Evolutionary conservation across 2,797 vertebrate species (phyloP).

Genomic region (Sebastes kiyomatsui): DNA sequence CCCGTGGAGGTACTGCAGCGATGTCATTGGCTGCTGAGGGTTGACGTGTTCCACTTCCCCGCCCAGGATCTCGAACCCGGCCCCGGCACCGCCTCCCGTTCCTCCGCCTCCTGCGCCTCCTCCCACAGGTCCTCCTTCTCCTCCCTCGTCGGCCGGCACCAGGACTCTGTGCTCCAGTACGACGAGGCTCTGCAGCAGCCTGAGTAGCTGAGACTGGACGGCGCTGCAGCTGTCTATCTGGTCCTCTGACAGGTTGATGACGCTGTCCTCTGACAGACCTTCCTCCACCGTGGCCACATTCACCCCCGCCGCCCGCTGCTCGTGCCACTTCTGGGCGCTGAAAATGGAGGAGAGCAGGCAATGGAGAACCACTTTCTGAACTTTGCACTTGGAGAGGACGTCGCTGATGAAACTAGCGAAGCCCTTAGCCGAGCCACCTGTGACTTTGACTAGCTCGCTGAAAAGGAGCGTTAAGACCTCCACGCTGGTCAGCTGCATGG

Average conservation of each 20-base stretch:
- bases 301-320: slow-evolving; percentile 86
- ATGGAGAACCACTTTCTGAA: slow-evolving; percentile 97
- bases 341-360: slow-evolving; percentile 97
- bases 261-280: slow-evolving; percentile 95
- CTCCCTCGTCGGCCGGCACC: slow-evolving; percentile 90
- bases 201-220: slow-evolving; percentile 93
- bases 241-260: slow-evolving; percentile 97
- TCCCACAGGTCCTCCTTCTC: slow-evolving; percentile 79
- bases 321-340: slow-evolving; percentile 97
- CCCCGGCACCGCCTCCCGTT: slow-evolving; percentile 83
- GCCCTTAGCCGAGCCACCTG: slow-evolving; percentile 94
- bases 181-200: slow-evolving; percentile 93
- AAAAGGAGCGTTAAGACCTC: slow-evolving; percentile 96
- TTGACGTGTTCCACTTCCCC: slow-evolving; percentile 93
- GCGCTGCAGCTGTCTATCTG: slow-evolving; percentile 94
- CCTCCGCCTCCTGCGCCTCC: slow-evolving; percentile 82
- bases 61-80: slow-evolving; percentile 90
- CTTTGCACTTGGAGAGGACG: slow-evolving; percentile 97
- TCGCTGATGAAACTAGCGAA: slow-evolving; percentile 98
- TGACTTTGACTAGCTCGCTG: slow-evolving; percentile 92
- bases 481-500: slow-evolving; percentile 98
- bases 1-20: slow-evolving; percentile 95
- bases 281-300: slow-evolving; percentile 91
- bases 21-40: slow-evolving; percentile 97
- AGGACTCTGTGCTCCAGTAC: slow-evolving; percentile 94